Conservation (phyloP, 2,113 vertebrate genomes). For the Hydrochoerus hydrochaeris region DNA sequence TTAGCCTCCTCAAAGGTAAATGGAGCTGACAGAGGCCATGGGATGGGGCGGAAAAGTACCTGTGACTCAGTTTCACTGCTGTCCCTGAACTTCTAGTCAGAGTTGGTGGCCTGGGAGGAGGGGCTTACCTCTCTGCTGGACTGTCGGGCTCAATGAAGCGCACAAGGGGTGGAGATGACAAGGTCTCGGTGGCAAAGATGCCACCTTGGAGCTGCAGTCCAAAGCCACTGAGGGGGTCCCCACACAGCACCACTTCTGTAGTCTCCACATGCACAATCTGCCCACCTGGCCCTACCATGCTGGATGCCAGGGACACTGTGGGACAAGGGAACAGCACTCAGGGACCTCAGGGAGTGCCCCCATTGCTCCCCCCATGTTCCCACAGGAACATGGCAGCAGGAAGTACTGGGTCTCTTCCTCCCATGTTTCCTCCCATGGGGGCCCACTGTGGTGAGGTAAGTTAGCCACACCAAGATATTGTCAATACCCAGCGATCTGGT, state of each 20-base stretch:
- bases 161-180: constrained; percentile 95
- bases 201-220: constrained; percentile 98
- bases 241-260: constrained; percentile 94
- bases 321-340: constrained; percentile 40
- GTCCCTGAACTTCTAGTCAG: neutral
- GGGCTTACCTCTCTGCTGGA: constrained; percentile 95
- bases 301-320: constrained; percentile 96
- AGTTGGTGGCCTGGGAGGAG: accelerated
- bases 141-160: constrained; percentile 98
- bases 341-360: neutral
- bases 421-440: neutral
- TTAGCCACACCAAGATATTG: neutral
- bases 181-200: constrained; percentile 96
- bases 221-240: constrained; percentile 96
- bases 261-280: constrained; percentile 97
- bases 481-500: neutral
- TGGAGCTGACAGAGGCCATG: neutral
- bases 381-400: neutral
- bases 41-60: neutral
- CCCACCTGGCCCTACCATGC: constrained; percentile 95
- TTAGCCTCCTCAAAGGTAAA: neutral
- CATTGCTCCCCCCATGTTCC: neutral
- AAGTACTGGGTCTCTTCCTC: neutral
- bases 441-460: neutral
- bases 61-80: neutral